These are phyloP conservation scores for Pelobates cultripes DNA, from an alignment of 2,797 vertebrate species.

Conservation along the genomic window DNA sequence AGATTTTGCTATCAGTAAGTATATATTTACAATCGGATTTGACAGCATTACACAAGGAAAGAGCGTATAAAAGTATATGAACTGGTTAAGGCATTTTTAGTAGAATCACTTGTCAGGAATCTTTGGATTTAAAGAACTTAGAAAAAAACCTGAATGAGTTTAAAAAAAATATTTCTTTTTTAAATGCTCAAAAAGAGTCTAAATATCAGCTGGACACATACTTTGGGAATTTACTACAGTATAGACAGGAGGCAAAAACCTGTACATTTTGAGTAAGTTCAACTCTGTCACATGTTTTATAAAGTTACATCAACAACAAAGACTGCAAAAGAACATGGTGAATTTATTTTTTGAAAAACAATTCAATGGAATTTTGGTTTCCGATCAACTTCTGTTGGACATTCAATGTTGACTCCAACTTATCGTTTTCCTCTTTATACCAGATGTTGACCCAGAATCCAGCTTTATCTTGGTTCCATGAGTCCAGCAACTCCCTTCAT, in stretches of 20 bases:
- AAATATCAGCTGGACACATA: not conserved
- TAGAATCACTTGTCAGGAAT: not conserved
- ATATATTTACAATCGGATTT: not conserved
- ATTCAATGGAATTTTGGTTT: constrained; percentile 5
- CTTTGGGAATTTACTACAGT: not conserved
- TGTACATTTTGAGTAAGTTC: constrained; percentile 7
- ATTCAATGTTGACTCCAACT: not conserved
- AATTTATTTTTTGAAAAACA: constrained; percentile 23
- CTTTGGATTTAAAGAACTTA: not conserved
- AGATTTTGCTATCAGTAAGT: not conserved
- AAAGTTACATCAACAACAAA: constrained; percentile 10
- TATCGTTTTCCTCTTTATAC: not conserved
- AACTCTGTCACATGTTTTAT: constrained; percentile 13
- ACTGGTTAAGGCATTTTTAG: not conserved
- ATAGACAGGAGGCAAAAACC: not conserved
- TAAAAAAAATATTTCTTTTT: not conserved
- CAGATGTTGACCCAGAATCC: not conserved
- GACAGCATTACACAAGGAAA: not conserved
- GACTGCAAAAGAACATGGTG: not conserved
- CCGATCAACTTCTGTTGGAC: not conserved
- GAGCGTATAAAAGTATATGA: not conserved
- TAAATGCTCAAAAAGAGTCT: too few relatives aligned
- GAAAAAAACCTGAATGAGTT: not conserved
- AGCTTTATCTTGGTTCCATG: not conserved
- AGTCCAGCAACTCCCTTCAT: constrained; percentile 10